Base-by-base conservation (phyloP, 1,140 invertebrate species). In the Centruroides sculpturatus region DNA sequence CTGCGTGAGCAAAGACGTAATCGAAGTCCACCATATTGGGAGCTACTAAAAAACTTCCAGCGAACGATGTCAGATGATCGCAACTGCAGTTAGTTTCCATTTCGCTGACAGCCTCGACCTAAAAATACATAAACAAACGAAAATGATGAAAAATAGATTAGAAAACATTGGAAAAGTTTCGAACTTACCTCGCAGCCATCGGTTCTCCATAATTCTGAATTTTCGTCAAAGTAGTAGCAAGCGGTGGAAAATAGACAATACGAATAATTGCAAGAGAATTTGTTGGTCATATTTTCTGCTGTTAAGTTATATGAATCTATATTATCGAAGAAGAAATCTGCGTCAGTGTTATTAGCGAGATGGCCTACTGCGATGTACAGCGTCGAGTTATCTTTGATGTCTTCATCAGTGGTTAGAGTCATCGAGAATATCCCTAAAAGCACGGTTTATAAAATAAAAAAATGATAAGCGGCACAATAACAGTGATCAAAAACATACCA, bases 21-120 rank as follows among this genome's bases (percentile, higher is more conserved):
- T 71, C 69, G 66, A 72, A 76, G 69, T 77, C 71, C 10, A 77
- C 73, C 12, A 69, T 67, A 63, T 75, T 76, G 1, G 75, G 75
- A 35, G 70, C 68, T 10, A 75, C 71, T 4, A 71, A 67, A 68
- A 71, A 73, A 13, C 74, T 72, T 36, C 72, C 70, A 35, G 69
- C 69, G 61, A 77, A 78, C 41, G 70, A 71, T 23, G 76, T 75
- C 61, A 76, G 60, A 60, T 77, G 75, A 35, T 60, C 57, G 11
- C 62, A 64, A 7, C 47, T 47, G 58, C 62, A 64, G 52, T 59
- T 60, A 9, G 59, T 60, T 4, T 50, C 47, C 51, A 13, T 50
- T 47, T 51, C 11, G 46, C 4, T n/a, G 11, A 47, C 58, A n/a
- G 36, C n/a, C 3, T 52, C 47, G 46, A 60, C 62, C 62, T 64